phyloP scores from a whole-genome alignment of 2,888 invertebrate genomes.

The Cyrtodaria siliqua region DNA sequence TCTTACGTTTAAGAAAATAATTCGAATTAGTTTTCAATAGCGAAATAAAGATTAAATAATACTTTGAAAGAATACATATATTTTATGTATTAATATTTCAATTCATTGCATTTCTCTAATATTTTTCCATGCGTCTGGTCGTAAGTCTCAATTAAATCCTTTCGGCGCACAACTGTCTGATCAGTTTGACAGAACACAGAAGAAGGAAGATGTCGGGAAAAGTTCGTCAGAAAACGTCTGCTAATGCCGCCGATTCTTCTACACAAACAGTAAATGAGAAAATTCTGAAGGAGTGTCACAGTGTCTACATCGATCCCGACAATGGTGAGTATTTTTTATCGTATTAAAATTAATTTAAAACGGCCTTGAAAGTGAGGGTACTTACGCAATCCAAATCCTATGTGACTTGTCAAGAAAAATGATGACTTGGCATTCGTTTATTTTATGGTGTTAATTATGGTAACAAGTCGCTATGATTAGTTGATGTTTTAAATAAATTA shows the following conservation, averaged over 20 bases:
- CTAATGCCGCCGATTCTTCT: constrained; percentile 85
- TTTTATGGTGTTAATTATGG: not conserved
- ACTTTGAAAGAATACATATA: too few relatives aligned
- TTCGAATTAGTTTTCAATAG: too few relatives aligned
- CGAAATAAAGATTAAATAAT: too few relatives aligned
- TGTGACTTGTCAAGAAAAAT: constrained; percentile 36
- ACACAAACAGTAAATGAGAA: constrained; percentile 87
- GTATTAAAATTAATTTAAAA: constrained; percentile 5
- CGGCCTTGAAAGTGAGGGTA: not conserved
- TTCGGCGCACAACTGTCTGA: constrained; percentile 42
- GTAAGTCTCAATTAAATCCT: constrained; percentile 26
- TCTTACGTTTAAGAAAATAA: not conserved
- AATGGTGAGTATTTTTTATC: constrained; percentile 84
- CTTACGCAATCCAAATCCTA: constrained; percentile 33
- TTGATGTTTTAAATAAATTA: too few relatives aligned
- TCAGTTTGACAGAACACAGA: constrained; percentile 70
- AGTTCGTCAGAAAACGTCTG: constrained; percentile 83
- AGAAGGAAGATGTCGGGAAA: constrained; percentile 84
- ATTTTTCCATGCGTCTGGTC: constrained; percentile 31
- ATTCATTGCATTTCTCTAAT: not conserved
- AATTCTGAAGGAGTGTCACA: constrained; percentile 87
- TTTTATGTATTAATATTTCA: not conserved
- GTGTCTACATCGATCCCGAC: constrained; percentile 87
- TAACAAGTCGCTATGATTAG: too few relatives aligned
- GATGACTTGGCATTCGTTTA: constrained; percentile 54